Conservation (phyloP, 2,888 invertebrate species). For the Lamellibrachia columna region DNA sequence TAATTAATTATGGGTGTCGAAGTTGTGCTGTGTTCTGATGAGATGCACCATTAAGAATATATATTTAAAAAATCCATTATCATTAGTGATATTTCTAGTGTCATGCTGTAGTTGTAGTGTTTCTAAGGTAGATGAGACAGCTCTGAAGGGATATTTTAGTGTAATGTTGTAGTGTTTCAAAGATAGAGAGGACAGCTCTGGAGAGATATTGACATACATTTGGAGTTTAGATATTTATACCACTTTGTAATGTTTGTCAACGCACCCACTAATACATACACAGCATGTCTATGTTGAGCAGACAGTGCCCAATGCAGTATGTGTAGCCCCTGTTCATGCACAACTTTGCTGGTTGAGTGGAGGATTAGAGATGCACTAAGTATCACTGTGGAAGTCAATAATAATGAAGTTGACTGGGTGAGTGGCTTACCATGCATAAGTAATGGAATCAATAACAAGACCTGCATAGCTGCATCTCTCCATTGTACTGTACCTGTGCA, state of each 20-base stretch:
- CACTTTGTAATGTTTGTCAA: not conserved
- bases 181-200: not conserved
- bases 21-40: not conserved
- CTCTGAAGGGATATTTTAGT: not conserved
- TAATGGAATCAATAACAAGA: not conserved
- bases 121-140: not conserved
- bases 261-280: not conserved
- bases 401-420: not conserved
- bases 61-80: not conserved
- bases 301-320: not conserved
- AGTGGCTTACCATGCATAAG: not conserved
- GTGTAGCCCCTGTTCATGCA: not conserved
- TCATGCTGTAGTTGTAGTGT: not conserved
- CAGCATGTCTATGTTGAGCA: not conserved
- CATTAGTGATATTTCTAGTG: not conserved
- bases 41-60: not conserved
- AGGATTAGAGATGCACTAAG: not conserved
- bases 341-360: not conserved
- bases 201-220: not conserved
- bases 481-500: not conserved
- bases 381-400: not conserved
- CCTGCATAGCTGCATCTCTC: not conserved
- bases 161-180: not conserved
- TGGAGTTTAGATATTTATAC: not conserved
- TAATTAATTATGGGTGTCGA: not conserved